These are phyloP conservation scores for Drosophila nigrodunni DNA, from an alignment of 1,140 invertebrate species.

Conservation along the genomic window DNA sequence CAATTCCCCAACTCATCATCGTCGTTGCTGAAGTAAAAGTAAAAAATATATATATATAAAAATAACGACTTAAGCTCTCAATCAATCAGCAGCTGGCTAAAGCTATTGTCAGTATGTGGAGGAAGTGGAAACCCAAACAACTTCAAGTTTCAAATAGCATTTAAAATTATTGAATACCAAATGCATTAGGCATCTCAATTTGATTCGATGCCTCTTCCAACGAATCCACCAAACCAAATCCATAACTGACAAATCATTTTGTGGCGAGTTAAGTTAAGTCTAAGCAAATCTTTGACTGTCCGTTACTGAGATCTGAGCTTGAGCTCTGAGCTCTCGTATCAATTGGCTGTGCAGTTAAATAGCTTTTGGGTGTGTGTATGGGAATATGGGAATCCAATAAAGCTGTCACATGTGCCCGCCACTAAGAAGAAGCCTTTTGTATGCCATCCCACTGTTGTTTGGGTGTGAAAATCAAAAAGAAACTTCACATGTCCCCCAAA, in stretches of 20 bases:
- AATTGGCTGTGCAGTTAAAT: conserved; percentile 63
- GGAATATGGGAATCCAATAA: conserved; percentile 74
- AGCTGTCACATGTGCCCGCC: conserved; percentile 74
- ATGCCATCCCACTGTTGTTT: conserved; percentile 62
- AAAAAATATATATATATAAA: conserved; percentile 16
- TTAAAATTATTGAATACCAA: conserved; percentile 63
- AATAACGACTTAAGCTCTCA: conserved; percentile 67
- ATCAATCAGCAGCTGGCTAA: conserved; percentile 81
- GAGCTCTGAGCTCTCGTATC: conserved; percentile 42
- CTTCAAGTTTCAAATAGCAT: conserved; percentile 44
- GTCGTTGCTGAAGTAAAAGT: conserved; percentile 25
- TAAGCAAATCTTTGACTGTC: conserved; percentile 36
- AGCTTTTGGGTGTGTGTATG: conserved; percentile 55
- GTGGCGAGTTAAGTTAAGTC: conserved; percentile 46
- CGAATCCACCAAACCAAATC: conserved; percentile 25
- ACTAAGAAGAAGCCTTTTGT: conserved; percentile 59
- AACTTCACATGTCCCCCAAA: conserved; percentile 62
- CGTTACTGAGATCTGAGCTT: neutral
- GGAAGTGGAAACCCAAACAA: conserved; percentile 37
- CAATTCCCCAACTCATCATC: conserved; percentile 37
- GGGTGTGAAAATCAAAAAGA: conserved; percentile 78
- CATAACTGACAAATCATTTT: conserved; percentile 72
- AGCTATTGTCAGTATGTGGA: conserved; percentile 55
- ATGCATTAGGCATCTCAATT: conserved; percentile 70
- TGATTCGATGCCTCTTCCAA: neutral